Base-by-base conservation (phyloP, 2,113 vertebrate species). In the Capreolus pygargus region DNA sequence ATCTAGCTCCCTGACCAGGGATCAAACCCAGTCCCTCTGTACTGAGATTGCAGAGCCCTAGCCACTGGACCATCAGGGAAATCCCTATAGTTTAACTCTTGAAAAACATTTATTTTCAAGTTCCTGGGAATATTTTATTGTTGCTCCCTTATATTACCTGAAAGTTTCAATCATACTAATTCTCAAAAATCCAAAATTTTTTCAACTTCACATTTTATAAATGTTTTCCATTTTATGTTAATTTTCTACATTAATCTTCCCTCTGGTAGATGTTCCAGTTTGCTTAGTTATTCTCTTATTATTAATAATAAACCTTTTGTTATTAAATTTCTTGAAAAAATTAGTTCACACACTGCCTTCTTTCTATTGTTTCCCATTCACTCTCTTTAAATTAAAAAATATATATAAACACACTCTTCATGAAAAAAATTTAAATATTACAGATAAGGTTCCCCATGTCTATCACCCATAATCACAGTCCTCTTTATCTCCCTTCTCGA, bases 31-130 rank as follows among this genome's bases (percentile, higher is more conserved):
- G 36, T 7, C 70, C 23, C 36, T 25, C 36, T 76, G 36, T 25
- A 39, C 14, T 43, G 39, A 76, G 36, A 76, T 23, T 76, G 21
- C 36, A 76, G 21, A 74, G 21, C 43, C 70, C 43, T 76, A 76
- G 36, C 23, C 70, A 76, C 70, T 76, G 70, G 36, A 76, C 23
- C 36, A 76, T 23, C 11, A 43, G 36, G 36, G 70, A 76, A 43
- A 39, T 76, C 36, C 11, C 39, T 43, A 67, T 86, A 91, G 50
- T 61, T 95, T 83, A 81, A 86, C 13, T 76, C 64, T 89, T 16
- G 21, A 64, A 67, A 79, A 84, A 89, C 82, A 45, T 89, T 60
- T 93, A 93, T 93, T 96, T 85, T 81, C 30, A 47, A 95, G 25
- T 92, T 89, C 57, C 58, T 94, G 28, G 23, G 25, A 60, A 27